Percentiles rank a stretch among this genome's conserved stretches.
Conservation (phyloP, 2,797 vertebrate species). For the Cossypha heuglini region DNA sequence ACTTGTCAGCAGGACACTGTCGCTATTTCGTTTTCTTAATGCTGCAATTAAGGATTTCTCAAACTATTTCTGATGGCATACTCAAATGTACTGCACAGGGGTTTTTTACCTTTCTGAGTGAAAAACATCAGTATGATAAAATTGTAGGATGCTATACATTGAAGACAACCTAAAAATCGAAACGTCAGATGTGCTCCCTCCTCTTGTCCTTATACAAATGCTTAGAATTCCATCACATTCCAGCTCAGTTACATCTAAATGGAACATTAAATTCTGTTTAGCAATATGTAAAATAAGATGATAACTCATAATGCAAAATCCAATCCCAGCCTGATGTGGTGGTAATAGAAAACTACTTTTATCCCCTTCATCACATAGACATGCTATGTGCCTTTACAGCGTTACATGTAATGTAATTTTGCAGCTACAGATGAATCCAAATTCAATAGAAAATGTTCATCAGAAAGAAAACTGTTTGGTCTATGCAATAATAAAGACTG, state of each 20-base stretch:
- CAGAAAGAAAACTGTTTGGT: background rate
- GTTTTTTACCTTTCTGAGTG: background rate
- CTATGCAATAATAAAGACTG: background rate
- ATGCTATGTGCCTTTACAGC: background rate
- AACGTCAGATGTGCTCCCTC: background rate
- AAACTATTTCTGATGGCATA: background rate
- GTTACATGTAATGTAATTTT: background rate
- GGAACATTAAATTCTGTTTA: background rate
- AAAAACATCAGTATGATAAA: background rate
- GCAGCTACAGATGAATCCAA: background rate
- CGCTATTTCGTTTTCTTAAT: background rate
- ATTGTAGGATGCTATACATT: background rate
- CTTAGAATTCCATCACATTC: background rate
- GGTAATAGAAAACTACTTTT: background rate
- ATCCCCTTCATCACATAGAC: background rate
- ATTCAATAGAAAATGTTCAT: background rate
- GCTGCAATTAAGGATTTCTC: constrained; percentile 2
- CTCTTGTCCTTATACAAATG: background rate
- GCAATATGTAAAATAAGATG: background rate
- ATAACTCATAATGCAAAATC: constrained; percentile 12
- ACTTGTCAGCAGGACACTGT: background rate
- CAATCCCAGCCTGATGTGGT: background rate
- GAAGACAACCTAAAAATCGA: background rate
- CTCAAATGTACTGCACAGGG: background rate
- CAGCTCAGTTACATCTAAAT: background rate